phyloP scores from a whole-genome alignment of 2,797 vertebrate species.

The Schizopygopsis malacanthus region DNA sequence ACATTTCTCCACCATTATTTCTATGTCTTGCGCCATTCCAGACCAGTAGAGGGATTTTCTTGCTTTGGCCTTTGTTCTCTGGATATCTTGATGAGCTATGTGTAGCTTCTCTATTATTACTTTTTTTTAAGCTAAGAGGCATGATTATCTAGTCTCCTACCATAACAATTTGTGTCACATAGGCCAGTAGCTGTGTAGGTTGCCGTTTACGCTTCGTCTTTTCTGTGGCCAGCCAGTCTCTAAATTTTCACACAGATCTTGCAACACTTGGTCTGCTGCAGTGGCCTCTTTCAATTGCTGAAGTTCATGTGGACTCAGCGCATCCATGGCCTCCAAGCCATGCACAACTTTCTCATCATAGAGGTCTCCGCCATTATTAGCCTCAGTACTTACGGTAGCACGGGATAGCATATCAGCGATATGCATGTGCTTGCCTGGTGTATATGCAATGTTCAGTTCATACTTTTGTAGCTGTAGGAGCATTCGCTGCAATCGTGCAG shows the following conservation, averaged over 20 bases:
- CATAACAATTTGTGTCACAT: not conserved
- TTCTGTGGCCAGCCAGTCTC: slow-evolving; percentile 34
- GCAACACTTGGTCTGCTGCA: not conserved
- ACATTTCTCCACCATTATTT: slow-evolving; percentile 50
- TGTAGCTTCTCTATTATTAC: slow-evolving; percentile 47
- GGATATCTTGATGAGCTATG: slow-evolving; percentile 39
- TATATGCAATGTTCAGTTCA: not conserved
- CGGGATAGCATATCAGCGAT: not conserved
- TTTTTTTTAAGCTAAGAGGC: not conserved
- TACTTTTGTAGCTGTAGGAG: not conserved
- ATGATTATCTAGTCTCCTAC: slow-evolving; percentile 17
- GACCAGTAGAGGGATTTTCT: slow-evolving; percentile 50
- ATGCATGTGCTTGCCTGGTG: not conserved
- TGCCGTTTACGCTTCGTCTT: slow-evolving; percentile 1
- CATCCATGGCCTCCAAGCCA: slow-evolving; percentile 29
- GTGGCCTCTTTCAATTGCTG: slow-evolving; percentile 1
- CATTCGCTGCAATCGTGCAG: not conserved
- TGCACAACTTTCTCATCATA: slow-evolving; percentile 19
- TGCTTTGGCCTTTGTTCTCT: slow-evolving; percentile 53
- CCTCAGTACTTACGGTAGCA: not conserved
- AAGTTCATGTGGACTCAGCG: slow-evolving; percentile 10
- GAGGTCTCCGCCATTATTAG: not conserved
- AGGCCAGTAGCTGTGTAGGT: not conserved
- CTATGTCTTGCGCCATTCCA: slow-evolving; percentile 36
- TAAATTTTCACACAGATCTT: slow-evolving; percentile 35